A percentile compares a stretch with the other conserved stretches of the same genome.
Conservation (phyloP, 2,113 vertebrate species). For the Phrynosoma blainvillii region DNA sequence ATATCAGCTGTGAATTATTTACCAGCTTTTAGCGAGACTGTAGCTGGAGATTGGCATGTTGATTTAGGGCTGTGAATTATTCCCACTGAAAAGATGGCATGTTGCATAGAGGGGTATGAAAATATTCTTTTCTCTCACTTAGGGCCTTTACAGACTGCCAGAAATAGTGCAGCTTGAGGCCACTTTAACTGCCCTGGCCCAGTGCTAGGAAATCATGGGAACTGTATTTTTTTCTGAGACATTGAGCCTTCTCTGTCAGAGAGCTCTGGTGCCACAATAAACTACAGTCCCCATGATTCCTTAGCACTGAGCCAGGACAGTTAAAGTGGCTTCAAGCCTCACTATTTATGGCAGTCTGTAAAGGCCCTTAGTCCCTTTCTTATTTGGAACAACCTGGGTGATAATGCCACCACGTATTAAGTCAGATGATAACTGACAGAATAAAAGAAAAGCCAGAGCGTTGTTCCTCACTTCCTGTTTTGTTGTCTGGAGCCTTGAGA, state of each 20-base stretch:
- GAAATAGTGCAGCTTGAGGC: too few relatives aligned
- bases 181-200: too few relatives aligned
- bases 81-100: not conserved
- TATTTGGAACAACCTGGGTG: not conserved
- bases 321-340: too few relatives aligned
- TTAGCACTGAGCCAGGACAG: too few relatives aligned
- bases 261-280: too few relatives aligned
- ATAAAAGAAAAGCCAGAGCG: not conserved
- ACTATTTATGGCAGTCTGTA: too few relatives aligned
- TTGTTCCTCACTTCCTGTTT: not conserved
- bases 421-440: not conserved
- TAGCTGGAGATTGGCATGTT: not conserved
- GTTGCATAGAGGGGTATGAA: not conserved
- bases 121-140: not conserved
- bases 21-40: not conserved
- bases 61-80: not conserved
- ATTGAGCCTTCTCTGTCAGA: too few relatives aligned
- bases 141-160: too few relatives aligned
- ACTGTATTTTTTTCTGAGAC: too few relatives aligned
- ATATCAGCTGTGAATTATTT: slow-evolving; percentile 4
- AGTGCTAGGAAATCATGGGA: too few relatives aligned
- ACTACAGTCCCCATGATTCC: too few relatives aligned
- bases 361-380: not conserved
- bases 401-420: too few relatives aligned
- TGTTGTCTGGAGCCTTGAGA: not conserved